Conservation (phyloP, 2,113 vertebrate genomes). For the Azemiops feae region DNA sequence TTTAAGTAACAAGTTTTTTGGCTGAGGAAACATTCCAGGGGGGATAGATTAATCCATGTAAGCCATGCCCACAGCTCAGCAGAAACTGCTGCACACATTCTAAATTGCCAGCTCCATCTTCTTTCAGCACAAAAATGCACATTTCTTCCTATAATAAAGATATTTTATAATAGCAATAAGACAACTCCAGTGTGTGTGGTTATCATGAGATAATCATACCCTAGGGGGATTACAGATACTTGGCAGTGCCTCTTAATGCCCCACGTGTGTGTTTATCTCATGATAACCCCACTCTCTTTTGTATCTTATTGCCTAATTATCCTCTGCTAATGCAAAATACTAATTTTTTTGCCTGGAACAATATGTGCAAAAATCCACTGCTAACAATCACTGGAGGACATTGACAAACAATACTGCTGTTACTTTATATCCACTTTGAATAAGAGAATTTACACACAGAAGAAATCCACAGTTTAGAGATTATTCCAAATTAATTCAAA, state of each 20-base stretch:
- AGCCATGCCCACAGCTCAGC: slow-evolving; percentile 76
- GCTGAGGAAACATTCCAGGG: slow-evolving; percentile 73
- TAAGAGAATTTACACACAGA: slow-evolving; percentile 50
- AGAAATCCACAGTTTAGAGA: slow-evolving; percentile 45
- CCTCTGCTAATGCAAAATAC: slow-evolving; percentile 79
- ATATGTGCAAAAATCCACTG: slow-evolving; percentile 72
- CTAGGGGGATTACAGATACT: slow-evolving; percentile 77
- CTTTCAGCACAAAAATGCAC: slow-evolving; percentile 79
- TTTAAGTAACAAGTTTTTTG: slow-evolving; percentile 73
- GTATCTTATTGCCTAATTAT: slow-evolving; percentile 83
- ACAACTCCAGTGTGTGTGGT: slow-evolving; percentile 79
- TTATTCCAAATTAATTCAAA: slow-evolving; percentile 42
- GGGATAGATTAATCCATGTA: slow-evolving; percentile 80
- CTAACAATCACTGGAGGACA: slow-evolving; percentile 73
- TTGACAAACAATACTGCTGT: slow-evolving; percentile 67
- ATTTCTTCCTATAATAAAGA: slow-evolving; percentile 82
- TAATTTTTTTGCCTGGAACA: slow-evolving; percentile 79
- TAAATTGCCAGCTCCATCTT: slow-evolving; percentile 75
- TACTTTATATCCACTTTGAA: slow-evolving; percentile 55
- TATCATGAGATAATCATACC: slow-evolving; percentile 80
- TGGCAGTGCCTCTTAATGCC: slow-evolving; percentile 78
- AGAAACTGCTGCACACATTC: slow-evolving; percentile 75
- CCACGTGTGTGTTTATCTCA: slow-evolving; percentile 82
- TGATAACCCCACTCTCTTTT: slow-evolving; percentile 77
- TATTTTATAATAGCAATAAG: slow-evolving; percentile 86